Evolutionary conservation across 2,797 vertebrate genomes (phyloP), one percentile per base, ranked within the genome.

Genomic region (Limnodromus scolopaceus): DNA sequence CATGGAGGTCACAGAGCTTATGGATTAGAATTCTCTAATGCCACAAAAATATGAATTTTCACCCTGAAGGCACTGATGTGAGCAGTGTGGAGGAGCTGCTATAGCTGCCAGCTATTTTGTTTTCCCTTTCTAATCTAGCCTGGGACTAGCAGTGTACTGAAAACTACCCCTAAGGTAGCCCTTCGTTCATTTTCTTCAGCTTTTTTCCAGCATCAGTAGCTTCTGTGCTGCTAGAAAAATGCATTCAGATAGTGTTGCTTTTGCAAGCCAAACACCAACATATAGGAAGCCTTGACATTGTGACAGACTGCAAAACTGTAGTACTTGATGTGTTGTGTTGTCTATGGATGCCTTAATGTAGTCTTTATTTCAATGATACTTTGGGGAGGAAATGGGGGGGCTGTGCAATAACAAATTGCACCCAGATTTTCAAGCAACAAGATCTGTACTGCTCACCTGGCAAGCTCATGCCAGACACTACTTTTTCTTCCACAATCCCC

Each of bases 331-430:
- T 41, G 43, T 12, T 30, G 3, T 30, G 28, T 25, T 74, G 41
- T 20, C 16, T 54, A 1, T 27, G 22, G 53, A n/a, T 49, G 32
- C 39, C n/a, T 76, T 54, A 54, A 46, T 0, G 0, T 18, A 45
- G 10, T 18, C 36, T 39, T 89, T 43, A 66, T 76, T 81, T 17
- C 72, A 66, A 60, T 58, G 8, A 46, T 48, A 16, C 48, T 80
- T 68, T 18, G 6, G 8, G 10, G 61, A 9, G 34, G 11, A 17
- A 57, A 27, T 23, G 32, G 4, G 41, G n/a, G 19, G 28, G 32
- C 20, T 72, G 27, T 25, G 27, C 34, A 72, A 27, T 23, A 82
- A 51, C 14, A 65, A 41, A 46, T 16, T n/a, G 16, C 63, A 63
- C 7, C 4, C 38, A 76, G 10, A 43, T 57, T 80, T 93, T 61